These are phyloP conservation scores for Channa maculata DNA, from an alignment of 2,113 vertebrate species.

Conservation along the genomic window DNA sequence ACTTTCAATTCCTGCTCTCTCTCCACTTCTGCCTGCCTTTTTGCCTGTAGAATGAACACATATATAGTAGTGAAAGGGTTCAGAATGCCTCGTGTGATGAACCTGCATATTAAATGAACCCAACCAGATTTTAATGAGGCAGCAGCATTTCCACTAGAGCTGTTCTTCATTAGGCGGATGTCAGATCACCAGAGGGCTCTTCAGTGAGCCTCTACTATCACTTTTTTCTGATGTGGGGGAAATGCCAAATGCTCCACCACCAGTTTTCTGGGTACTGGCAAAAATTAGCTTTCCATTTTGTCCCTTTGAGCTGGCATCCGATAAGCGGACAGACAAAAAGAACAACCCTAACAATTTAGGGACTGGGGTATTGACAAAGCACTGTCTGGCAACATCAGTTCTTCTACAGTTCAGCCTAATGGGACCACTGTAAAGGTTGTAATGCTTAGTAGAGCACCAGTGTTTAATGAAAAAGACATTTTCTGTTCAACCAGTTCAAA, in stretches of 20 bases:
- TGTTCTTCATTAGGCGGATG: slow-evolving; percentile 59
- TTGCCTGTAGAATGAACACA: slow-evolving; percentile 36
- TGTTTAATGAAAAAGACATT: slow-evolving; percentile 29
- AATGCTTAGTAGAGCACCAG: slow-evolving; percentile 21
- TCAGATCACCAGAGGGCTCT: slow-evolving; percentile 41
- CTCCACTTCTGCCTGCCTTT: slow-evolving; percentile 19
- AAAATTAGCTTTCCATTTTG: slow-evolving; percentile 41
- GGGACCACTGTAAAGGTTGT: slow-evolving; percentile 32
- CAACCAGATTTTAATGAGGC: slow-evolving; percentile 57
- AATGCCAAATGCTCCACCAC: slow-evolving; percentile 11
- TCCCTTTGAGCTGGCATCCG: slow-evolving; percentile 23
- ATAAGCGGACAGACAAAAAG: slow-evolving; percentile 20
- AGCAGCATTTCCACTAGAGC: slow-evolving; percentile 37
- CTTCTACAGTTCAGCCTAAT: slow-evolving; percentile 51
- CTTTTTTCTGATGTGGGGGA: slow-evolving; percentile 12
- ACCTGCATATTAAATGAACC: slow-evolving; percentile 51
- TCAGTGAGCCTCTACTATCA: slow-evolving; percentile 35
- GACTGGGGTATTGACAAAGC: slow-evolving; percentile 26
- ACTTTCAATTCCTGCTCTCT: neutral
- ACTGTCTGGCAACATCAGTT: slow-evolving; percentile 25
- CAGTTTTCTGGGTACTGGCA: slow-evolving; percentile 17
- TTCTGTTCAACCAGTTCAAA: slow-evolving; percentile 35
- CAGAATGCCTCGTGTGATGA: slow-evolving; percentile 17
- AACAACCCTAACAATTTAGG: slow-evolving; percentile 16
- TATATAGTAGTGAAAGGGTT: slow-evolving; percentile 21